Percentiles rank a stretch among this genome's conserved stretches.
Conservation (phyloP, 2,888 invertebrate genomes). For the Trypoxylon attenuatum region DNA sequence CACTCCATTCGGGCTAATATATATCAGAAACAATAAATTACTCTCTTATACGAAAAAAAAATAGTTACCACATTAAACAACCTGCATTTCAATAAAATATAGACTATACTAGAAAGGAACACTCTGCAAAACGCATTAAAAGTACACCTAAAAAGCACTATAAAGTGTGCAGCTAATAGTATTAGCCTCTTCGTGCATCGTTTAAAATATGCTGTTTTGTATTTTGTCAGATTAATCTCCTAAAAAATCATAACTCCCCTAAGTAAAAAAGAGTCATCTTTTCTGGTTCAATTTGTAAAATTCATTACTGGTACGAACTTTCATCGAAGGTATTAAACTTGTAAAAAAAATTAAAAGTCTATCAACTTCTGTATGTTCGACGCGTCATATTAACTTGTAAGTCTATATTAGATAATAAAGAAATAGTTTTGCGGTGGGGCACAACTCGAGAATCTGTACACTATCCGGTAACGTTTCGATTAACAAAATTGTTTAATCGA, state of each 20-base stretch:
- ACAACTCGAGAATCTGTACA: constrained; percentile 16
- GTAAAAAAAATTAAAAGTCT: too few species aligned
- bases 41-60: neutral
- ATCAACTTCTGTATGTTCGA: too few species aligned
- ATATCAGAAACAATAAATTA: neutral
- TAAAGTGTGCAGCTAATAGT: constrained; percentile 12
- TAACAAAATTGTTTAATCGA: constrained; percentile 60
- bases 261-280: too few species aligned
- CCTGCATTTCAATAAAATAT: neutral
- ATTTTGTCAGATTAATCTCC: too few species aligned
- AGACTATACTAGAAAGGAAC: neutral
- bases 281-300: too few species aligned
- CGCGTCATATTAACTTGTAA: too few species aligned
- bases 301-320: too few species aligned
- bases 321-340: too few species aligned
- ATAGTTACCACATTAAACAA: neutral
- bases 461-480: neutral
- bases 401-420: too few species aligned
- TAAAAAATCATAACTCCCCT: too few species aligned
- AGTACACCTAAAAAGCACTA: constrained; percentile 9
- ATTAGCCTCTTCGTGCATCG: constrained; percentile 33
- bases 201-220: neutral
- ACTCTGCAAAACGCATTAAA: neutral
- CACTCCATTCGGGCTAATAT: too few species aligned
- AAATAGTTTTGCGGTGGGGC: constrained; percentile 22